Conservation (phyloP, 2,113 vertebrate species). For the Nematolebias whitei region DNA sequence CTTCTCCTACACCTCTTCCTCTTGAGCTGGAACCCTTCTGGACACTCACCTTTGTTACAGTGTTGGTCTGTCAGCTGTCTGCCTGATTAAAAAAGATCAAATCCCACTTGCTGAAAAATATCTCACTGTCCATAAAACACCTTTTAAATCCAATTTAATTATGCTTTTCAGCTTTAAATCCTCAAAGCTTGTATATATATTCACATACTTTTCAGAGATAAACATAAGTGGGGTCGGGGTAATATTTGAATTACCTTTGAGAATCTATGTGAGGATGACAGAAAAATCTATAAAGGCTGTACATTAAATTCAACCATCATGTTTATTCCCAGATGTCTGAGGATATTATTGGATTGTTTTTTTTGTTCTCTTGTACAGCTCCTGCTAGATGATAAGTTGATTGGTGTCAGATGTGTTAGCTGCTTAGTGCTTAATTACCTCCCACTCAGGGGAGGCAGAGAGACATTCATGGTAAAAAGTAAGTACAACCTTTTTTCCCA, state of each 20-base stretch:
- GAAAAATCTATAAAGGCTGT: background rate
- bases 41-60: too few species aligned
- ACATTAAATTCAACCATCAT: conserved; percentile 1
- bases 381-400: conserved; percentile 15
- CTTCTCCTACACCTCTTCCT: too few species aligned
- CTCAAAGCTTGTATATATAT: background rate
- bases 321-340: background rate
- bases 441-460: conserved; percentile 1
- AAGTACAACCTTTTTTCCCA: background rate
- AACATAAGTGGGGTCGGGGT: too few species aligned
- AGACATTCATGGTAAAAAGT: background rate
- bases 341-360: background rate
- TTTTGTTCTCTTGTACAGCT: conserved; percentile 7
- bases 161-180: background rate
- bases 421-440: background rate
- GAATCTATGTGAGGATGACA: background rate
- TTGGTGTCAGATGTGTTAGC: conserved; percentile 25
- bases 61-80: too few species aligned
- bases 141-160: too few species aligned
- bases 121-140: too few species aligned
- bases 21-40: too few species aligned
- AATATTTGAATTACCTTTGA: background rate
- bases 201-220: background rate
- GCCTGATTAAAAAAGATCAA: too few species aligned
- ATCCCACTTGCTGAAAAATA: too few species aligned